Conservation (phyloP, 2,113 vertebrate species). For the Pangasianodon gigas region DNA sequence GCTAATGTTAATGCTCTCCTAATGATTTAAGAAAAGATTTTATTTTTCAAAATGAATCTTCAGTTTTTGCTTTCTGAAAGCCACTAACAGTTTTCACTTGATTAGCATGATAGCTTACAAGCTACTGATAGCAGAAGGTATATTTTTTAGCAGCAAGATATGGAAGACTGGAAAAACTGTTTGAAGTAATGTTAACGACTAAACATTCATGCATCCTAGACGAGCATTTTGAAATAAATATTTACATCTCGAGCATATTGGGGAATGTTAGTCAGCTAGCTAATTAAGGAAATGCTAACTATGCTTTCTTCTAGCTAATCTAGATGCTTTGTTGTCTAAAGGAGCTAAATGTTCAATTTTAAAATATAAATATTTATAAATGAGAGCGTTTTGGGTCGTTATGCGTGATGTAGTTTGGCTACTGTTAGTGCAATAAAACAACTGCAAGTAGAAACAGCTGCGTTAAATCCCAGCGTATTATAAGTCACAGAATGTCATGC, state of each 20-base stretch:
- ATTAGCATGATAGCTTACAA: neutral
- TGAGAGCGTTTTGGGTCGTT: neutral
- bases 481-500: conserved; percentile 12
- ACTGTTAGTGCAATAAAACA: conserved; percentile 1
- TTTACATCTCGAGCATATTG: conserved; percentile 19
- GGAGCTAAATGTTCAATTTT: neutral
- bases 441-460: neutral
- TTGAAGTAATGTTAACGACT: conserved; percentile 3
- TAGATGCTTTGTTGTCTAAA: neutral
- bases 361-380: conserved; percentile 2
- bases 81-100: neutral
- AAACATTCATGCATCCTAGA: conserved; percentile 29
- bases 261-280: neutral
- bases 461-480: neutral
- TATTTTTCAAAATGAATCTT: neutral
- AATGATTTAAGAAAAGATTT: neutral
- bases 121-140: conserved; percentile 1
- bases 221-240: conserved; percentile 14
- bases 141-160: conserved; percentile 5
- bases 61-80: neutral
- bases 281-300: conserved; percentile 11
- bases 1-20: neutral
- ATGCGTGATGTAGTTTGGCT: neutral
- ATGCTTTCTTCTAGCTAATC: neutral
- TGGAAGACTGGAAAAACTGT: conserved; percentile 4